Conservation (phyloP, 2,113 vertebrate species). For the Petaurus breviceps region DNA sequence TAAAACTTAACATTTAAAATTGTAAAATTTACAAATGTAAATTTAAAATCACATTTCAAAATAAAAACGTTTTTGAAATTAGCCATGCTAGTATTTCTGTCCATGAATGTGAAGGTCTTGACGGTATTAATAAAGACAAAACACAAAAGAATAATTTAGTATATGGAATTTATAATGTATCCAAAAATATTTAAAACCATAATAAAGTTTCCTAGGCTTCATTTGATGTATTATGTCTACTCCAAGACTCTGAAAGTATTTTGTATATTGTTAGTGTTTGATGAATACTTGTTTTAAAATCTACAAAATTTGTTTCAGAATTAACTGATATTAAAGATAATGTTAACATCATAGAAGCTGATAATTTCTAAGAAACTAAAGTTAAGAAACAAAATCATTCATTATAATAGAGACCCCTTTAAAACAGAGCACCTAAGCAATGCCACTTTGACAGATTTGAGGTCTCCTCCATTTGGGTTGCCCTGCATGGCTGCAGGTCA, state of each 20-base stretch:
- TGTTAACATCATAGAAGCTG: background rate
- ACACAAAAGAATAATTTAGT: conserved; percentile 10
- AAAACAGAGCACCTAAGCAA: background rate
- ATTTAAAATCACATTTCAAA: conserved; percentile 28
- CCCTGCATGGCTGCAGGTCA: background rate
- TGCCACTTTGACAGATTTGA: background rate
- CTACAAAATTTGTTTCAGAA: background rate
- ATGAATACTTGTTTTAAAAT: background rate
- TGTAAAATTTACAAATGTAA: background rate
- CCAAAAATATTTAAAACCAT: background rate
- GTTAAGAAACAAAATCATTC: background rate
- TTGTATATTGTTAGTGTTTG: background rate
- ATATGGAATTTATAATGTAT: background rate
- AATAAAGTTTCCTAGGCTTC: background rate
- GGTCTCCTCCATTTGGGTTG: background rate
- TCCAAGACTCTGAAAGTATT: background rate
- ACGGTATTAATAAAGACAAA: background rate
- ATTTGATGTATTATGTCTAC: background rate
- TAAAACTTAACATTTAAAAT: too few species aligned
- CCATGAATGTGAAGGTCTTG: background rate
- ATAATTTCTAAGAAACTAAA: background rate
- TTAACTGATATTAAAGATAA: background rate
- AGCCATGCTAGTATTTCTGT: conserved; percentile 9
- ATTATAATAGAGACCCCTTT: background rate
- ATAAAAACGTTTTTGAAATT: conserved; percentile 11